These are phyloP conservation scores for Petromus typicus DNA, from an alignment of 2,113 vertebrate genomes.

Conservation along the genomic window DNA sequence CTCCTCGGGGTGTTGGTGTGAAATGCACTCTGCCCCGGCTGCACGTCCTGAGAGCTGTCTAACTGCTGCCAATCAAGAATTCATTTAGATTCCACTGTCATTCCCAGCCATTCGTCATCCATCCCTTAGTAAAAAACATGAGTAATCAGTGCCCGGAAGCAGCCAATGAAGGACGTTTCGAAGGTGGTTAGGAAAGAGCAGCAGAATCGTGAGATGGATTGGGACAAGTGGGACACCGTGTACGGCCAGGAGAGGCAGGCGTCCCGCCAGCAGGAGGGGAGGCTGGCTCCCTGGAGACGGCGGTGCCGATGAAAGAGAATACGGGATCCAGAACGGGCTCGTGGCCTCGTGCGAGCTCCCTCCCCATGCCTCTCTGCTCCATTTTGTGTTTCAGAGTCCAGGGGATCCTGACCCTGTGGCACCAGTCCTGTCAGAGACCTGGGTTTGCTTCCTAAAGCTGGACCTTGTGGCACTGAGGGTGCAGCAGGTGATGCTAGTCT, in stretches of 20 bases:
- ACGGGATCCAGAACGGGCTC: neutral
- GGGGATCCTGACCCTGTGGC: neutral
- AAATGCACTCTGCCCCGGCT: neutral
- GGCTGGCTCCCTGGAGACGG: neutral
- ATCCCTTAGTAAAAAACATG: neutral
- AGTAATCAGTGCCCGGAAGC: neutral
- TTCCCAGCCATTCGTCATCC: neutral
- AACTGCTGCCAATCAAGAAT: neutral
- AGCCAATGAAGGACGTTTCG: neutral
- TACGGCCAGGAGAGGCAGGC: neutral
- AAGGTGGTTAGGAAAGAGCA: neutral
- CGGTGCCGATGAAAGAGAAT: neutral
- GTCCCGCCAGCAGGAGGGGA: neutral
- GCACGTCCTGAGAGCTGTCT: neutral
- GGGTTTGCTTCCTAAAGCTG: neutral
- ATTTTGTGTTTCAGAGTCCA: neutral
- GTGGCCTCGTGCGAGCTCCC: rapidly evolving
- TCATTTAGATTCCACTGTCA: neutral
- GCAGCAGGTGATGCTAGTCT: neutral
- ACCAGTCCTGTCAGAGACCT: neutral
- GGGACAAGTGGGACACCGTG: neutral
- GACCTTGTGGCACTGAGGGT: too few relatives aligned
- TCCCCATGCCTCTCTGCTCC: neutral
- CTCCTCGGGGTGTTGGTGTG: neutral
- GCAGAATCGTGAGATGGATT: neutral